Base-by-base conservation (phyloP, 2,888 invertebrate species). In the Dasypolia templi region DNA sequence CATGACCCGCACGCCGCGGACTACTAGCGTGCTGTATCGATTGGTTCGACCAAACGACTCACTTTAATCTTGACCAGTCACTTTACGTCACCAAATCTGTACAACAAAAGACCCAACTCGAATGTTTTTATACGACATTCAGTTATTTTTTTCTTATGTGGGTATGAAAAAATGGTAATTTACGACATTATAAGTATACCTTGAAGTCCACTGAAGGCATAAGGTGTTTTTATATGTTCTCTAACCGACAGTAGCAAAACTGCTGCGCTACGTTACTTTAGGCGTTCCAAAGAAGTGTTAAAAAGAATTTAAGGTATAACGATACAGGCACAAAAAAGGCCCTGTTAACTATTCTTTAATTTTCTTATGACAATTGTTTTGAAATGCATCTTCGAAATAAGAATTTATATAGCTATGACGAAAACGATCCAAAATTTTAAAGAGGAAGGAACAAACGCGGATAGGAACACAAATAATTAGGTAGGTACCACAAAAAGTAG, bases 21-120 rank as follows among this genome's bases (percentile, higher is more conserved):
- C 81, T 73, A 82, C 86, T 56, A 74, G 79, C 87, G 85, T 87
- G 87, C 81, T 83, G 71, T 87, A 92, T 92, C 86, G 90, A 93
- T 93, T 93, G 86, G 89, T 92, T 91, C 88, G 82, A 89, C 89
- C 88, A 75, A 80, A 84, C 84, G 75, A 79, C 86, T 88, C 81
- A 87, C 69, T 90, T 87, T 86, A 89, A 88, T 89, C 88, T 88
- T 85, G 80, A 88, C 81, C 88, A 87, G 83, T 72, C 82, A 75
- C 67, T 75, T 74, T 73, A 72, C 82, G 79, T 87, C 87, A 79
- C 67, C 55, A 62, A 70, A 75, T 81, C 63, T 80, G 51, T 81
- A 77, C 59, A 81, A 80, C 75, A 77, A 82, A 81, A 68, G 65
- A 78, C 26, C 39, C 49, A 66, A 55, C n/a, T 44, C 56, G 39